These are phyloP conservation scores for Nannoperca australis DNA, from an alignment of 2,797 vertebrate species.

Conservation along the genomic window DNA sequence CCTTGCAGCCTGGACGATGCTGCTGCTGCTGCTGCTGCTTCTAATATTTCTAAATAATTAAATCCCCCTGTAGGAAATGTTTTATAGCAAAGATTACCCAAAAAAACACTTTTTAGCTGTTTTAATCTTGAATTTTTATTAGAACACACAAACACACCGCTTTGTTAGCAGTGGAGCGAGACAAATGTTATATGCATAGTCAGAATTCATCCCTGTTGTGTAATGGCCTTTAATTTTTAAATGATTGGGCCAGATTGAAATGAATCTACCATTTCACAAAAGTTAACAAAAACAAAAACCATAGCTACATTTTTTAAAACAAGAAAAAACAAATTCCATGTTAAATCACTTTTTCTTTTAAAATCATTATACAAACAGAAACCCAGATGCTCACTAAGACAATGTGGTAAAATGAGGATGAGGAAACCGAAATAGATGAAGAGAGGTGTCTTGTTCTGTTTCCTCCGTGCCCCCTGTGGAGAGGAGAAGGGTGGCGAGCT, in stretches of 20 bases:
- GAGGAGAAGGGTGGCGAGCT: conserved; percentile 56
- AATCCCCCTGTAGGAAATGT: background rate
- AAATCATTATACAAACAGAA: background rate
- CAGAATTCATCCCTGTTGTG: conserved; percentile 1
- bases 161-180: background rate
- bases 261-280: background rate
- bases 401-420: background rate
- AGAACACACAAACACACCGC: background rate
- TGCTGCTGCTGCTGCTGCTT: conserved; percentile 10
- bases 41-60: background rate
- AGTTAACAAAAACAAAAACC: background rate
- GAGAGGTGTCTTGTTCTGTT: conserved; percentile 38
- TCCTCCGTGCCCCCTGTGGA: conserved; percentile 52
- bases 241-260: conserved; percentile 10
- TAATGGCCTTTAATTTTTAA: background rate
- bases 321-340: background rate
- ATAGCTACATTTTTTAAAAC: background rate
- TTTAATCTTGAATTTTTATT: background rate
- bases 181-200: conserved; percentile 9
- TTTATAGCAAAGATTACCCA: background rate
- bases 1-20: conserved; percentile 1
- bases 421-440: conserved; percentile 25
- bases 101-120: background rate
- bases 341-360: background rate
- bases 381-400: background rate